phyloP scores from a whole-genome alignment of 2,888 invertebrate genomes.

The Drosophila diplacantha region DNA sequence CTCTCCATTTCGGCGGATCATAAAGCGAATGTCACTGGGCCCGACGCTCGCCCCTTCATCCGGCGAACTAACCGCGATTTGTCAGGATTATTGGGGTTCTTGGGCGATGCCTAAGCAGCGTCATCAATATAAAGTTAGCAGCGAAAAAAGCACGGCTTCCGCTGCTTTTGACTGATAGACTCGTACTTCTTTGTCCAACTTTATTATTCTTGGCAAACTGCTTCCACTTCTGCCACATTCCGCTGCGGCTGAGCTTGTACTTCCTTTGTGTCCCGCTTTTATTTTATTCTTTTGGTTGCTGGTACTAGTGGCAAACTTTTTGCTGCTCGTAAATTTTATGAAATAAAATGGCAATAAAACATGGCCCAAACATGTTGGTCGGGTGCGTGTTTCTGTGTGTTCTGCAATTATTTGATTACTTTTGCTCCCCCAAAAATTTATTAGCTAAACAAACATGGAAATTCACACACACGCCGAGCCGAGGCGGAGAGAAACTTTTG shows the following conservation, averaged over 20 bases:
- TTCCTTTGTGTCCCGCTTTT: constrained; percentile 35
- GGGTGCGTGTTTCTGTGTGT: constrained; percentile 55
- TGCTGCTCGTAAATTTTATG: constrained; percentile 66
- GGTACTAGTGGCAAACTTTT: constrained; percentile 52
- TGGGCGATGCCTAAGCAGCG: constrained; percentile 18
- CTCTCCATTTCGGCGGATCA: constrained; percentile 19
- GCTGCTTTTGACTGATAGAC: constrained; percentile 42
- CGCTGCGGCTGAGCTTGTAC: constrained; percentile 24
- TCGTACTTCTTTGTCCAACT: constrained; percentile 46
- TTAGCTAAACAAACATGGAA: constrained; percentile 68
- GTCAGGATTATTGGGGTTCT: constrained; percentile 33
- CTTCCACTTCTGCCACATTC: constrained; percentile 41
- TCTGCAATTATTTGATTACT: constrained; percentile 72
- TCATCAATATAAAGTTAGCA: constrained; percentile 36
- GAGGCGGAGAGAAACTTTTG: constrained; percentile 35
- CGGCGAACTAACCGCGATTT: constrained; percentile 22
- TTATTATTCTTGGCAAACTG: constrained; percentile 57
- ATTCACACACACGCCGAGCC: constrained; percentile 42
- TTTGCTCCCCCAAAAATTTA: constrained; percentile 60
- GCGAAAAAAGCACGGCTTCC: constrained; percentile 28
- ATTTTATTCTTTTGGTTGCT: constrained; percentile 1
- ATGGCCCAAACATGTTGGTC: constrained; percentile 41
- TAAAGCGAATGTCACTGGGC: constrained; percentile 21
- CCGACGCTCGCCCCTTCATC: neutral
- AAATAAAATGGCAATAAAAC: constrained; percentile 71